A percentile compares a stretch with the other conserved stretches of the same genome.
Conservation (phyloP, 2,888 invertebrate species). For the Trichogramma dendrolimi region DNA sequence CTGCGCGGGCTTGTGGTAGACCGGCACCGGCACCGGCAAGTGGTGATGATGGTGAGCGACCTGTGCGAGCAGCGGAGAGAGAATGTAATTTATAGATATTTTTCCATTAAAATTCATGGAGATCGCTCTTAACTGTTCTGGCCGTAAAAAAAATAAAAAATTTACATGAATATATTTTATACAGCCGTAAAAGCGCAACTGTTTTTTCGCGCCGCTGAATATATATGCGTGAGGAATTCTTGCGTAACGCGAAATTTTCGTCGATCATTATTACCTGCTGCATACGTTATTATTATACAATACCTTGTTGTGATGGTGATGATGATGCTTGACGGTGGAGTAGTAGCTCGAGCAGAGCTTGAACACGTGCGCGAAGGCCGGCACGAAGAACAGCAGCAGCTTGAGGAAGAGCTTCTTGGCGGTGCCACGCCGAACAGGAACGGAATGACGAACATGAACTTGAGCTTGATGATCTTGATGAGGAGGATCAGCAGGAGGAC, state of each 20-base stretch:
- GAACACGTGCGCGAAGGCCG: conserved; percentile 76
- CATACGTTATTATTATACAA: background rate
- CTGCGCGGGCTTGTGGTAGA: conserved; percentile 17
- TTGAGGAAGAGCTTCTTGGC: conserved; percentile 82
- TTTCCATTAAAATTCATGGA: background rate
- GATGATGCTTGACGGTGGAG: conserved; percentile 69
- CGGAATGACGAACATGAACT: conserved; percentile 75
- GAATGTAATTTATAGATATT: background rate
- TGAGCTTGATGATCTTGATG: conserved; percentile 74
- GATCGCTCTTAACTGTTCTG: background rate
- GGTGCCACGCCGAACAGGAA: conserved; percentile 74
- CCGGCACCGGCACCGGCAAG: conserved; percentile 50
- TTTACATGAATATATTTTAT: background rate
- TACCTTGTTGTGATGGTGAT: conserved; percentile 71
- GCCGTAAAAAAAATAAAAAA: conserved; percentile 10
- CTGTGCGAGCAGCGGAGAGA: conserved; percentile 44
- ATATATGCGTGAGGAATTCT: background rate
- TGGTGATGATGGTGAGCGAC: conserved; percentile 74
- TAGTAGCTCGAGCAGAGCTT: conserved; percentile 82
- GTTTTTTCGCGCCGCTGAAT: background rate
- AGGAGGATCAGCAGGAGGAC: conserved; percentile 73
- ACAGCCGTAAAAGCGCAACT: background rate
- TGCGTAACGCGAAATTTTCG: background rate
- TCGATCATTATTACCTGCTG: no score
- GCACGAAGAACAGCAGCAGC: conserved; percentile 75